Base-by-base conservation (phyloP, 2,888 invertebrate genomes). In the Fabriciana adippe region DNA sequence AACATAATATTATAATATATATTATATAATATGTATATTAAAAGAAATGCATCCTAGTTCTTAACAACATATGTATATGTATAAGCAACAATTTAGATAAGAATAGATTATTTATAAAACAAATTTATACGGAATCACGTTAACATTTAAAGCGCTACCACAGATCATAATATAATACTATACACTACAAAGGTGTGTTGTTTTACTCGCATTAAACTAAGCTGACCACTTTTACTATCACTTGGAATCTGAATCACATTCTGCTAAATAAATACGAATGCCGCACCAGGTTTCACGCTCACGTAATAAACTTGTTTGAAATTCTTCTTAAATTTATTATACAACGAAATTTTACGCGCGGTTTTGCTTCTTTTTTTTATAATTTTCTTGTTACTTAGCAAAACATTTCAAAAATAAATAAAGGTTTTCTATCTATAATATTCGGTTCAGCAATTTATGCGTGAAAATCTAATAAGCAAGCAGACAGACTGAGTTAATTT, bases 191-290 rank as follows among this genome's bases (percentile, higher is more conserved):
- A 59, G 48, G n/a, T 51, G 59, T 16, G 61, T 56, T 67, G 54
- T 72, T 72, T 72, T 71, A 66, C 63, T 71, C 69, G 56, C 77
- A 82, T 82, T 81, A 64, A 81, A 82, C 79, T 79, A 75, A 59
- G 73, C 82, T 76, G 75, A 81, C 80, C 80, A 87, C 88, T 88
- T 87, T 88, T 88, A 88, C 88, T 86, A 84, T 87, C 87, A 75
- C 83, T 80, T 68, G 72, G 75, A 76, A 79, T 77, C 77, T 72
- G 72, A 76, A 76, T 78, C 74, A 75, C 73, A 74, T 75, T 73
- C 74, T 69, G 74, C 76, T 78, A 79, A 76, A 78, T 78, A 72
- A 75, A 74, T 75, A 72, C 69, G 62, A 67, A 51, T 68, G 62
- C 64, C 35, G 61, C 61, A 15, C 61, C 50, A 18, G 61, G 51